Base-by-base conservation (phyloP, 2,888 invertebrate genomes). In the Cancer borealis region DNA sequence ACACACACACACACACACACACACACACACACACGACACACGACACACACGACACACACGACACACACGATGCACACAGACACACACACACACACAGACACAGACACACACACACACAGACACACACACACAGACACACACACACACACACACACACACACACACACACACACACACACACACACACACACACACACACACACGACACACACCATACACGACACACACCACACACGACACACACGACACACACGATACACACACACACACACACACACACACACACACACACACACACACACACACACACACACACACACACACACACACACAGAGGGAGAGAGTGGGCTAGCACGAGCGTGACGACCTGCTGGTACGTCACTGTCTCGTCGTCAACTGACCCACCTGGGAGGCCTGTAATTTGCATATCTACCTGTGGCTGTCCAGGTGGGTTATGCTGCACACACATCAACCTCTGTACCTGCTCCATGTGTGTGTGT, bases 291-390 rank as follows among this genome's bases (percentile, higher is more conserved):
- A 84, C 84, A 84, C 84, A 84, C 84, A 84, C 84, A 39, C 84
- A 84, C 84, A 84, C 84, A 84, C 84, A 84, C 84, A 84, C 84
- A 84, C 84, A 84, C 84, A 84, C 84, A 84, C 84, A 84, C 84
- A 84, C 84, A 84, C 84, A 39, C 30, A 84, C 30, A 39, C 84
- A 39, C 84, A 39, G 39, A 30, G 54, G 54, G 54, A 14, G 54
- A 14, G 54, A 54, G 54, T 2, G 73, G 73, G 26, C 73, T 26
- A 26, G 73, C 66, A 73, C 66, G 66, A 73, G 66, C 79, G 79
- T 30, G 79, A 84, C 39, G 30, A 30, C 79, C 30, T 39, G 39
- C 30, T 30, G 10, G 79, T 12, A 30, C 39, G 30, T 73, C 66
- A 6, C n/a, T 6, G 66, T 3, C 66, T 73, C 66, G 79, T 84